Evolutionary conservation across 2,888 invertebrate species (phyloP).

Genomic region (Stenolophus ochropezus): DNA sequence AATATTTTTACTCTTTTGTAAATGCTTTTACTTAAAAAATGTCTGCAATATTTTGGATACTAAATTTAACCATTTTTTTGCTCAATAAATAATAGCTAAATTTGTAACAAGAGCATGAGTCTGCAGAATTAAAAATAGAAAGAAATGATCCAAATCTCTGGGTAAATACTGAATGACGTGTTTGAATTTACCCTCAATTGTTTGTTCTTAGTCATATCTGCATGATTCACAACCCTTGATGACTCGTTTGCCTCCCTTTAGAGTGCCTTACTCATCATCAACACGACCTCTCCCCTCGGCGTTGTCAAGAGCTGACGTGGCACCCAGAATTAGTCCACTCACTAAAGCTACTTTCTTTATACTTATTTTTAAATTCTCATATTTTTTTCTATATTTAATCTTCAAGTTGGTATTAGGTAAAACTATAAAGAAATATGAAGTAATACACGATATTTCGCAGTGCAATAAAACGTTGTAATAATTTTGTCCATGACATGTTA

Average conservation of each 20-base stretch:
- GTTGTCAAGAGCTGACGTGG: constrained; percentile 37
- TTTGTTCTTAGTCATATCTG: constrained; percentile 44
- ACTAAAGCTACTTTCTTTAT: background rate
- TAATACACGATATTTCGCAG: constrained; percentile 16
- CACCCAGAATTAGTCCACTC: constrained; percentile 17
- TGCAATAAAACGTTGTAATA: constrained; percentile 48
- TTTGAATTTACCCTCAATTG: constrained; percentile 14
- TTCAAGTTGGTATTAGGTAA: constrained; percentile 1
- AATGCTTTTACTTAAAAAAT: constrained; percentile 18
- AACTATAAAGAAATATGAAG: constrained; percentile 30
- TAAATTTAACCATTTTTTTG: background rate
- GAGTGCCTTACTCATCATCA: constrained; percentile 49
- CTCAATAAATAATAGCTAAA: constrained; percentile 16
- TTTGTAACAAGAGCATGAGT: background rate
- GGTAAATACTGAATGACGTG: background rate
- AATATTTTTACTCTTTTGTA: constrained; percentile 39
- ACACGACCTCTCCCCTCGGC: background rate
- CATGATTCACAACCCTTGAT: constrained; percentile 51
- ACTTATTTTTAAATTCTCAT: constrained; percentile 34
- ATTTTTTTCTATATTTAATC: constrained; percentile 38
- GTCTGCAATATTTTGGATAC: constrained; percentile 10
- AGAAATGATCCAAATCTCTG: background rate
- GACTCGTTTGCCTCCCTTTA: constrained; percentile 26
- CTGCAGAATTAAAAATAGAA: constrained; percentile 5
- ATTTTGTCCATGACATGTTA: constrained; percentile 51